These are phyloP conservation scores for Arge pagana DNA, from an alignment of 2,888 invertebrate genomes.

Conservation along the genomic window DNA sequence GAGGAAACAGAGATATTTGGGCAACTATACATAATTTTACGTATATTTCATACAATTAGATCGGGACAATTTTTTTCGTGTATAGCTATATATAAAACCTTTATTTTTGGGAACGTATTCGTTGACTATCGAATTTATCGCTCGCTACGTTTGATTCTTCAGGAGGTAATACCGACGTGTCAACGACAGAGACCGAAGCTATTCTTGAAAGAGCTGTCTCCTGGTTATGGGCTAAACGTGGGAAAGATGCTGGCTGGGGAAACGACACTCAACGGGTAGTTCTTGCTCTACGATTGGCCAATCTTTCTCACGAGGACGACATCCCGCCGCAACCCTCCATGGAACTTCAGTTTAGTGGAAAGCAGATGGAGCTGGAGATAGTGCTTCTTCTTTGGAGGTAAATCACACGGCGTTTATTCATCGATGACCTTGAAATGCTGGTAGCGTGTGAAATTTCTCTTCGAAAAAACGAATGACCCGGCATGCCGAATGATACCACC, in stretches of 20 bases:
- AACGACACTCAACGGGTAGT: conserved; percentile 84
- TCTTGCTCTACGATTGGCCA: conserved; percentile 74
- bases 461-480: too few relatives aligned
- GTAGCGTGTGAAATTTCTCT: too few relatives aligned
- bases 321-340: conserved; percentile 66
- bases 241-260: conserved; percentile 80
- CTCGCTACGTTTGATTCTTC: not conserved
- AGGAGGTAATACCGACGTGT: conserved; percentile 1
- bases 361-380: conserved; percentile 88
- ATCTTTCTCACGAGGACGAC: conserved; percentile 64
- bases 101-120: too few relatives aligned
- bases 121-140: too few relatives aligned
- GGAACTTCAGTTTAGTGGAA: conserved; percentile 78
- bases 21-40: too few relatives aligned
- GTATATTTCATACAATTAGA: too few relatives aligned
- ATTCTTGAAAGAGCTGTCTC: conserved; percentile 72
- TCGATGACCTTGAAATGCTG: conserved; percentile 7
- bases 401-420: conserved; percentile 39
- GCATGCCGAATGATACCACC: too few relatives aligned
- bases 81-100: too few relatives aligned
- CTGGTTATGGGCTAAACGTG: conserved; percentile 75
- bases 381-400: conserved; percentile 81
- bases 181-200: conserved; percentile 56
- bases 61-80: too few relatives aligned
- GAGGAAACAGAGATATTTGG: too few relatives aligned